phyloP scores from a whole-genome alignment of 1,140 invertebrate genomes.

The Pinna nobilis region DNA sequence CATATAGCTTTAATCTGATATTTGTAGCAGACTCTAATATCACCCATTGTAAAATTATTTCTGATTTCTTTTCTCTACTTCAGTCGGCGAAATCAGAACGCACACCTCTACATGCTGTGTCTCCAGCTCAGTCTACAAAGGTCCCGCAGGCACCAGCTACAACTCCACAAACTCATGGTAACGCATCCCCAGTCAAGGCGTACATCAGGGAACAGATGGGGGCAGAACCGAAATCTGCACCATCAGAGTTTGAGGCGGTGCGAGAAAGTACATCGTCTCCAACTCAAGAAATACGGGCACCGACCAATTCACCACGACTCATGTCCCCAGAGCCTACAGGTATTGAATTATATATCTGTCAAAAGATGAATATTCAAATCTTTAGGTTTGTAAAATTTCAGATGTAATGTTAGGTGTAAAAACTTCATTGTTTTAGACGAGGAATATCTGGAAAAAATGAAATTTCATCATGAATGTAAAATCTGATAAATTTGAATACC shows the following conservation, averaged over 20 bases:
- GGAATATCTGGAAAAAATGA: too few relatives aligned
- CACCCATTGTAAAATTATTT: too few relatives aligned
- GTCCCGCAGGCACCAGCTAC: constrained; percentile 56
- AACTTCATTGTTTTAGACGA: too few relatives aligned
- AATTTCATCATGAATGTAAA: too few relatives aligned
- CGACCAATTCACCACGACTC: constrained; percentile 48
- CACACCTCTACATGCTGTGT: constrained; percentile 49
- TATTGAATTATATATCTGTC: too few relatives aligned
- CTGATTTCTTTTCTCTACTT: too few relatives aligned
- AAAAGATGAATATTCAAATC: too few relatives aligned
- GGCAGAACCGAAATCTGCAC: constrained; percentile 3
- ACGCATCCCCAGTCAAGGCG: constrained; percentile 42
- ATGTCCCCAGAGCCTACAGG: constrained; percentile 47
- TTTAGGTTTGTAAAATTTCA: too few relatives aligned
- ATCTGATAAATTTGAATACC: too few relatives aligned
- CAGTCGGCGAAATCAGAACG: constrained; percentile 39
- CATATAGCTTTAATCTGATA: too few relatives aligned
- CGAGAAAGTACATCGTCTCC: constrained; percentile 41
- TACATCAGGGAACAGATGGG: constrained; percentile 30
- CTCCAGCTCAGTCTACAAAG: constrained; percentile 49
- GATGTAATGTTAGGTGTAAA: too few relatives aligned
- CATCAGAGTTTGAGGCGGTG: constrained; percentile 1
- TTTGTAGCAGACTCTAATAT: too few relatives aligned
- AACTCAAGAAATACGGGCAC: constrained; percentile 44
- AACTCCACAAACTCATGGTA: constrained; percentile 50